Base-by-base conservation (phyloP, 1,140 invertebrate species). In the Sminthurinus signatus region DNA sequence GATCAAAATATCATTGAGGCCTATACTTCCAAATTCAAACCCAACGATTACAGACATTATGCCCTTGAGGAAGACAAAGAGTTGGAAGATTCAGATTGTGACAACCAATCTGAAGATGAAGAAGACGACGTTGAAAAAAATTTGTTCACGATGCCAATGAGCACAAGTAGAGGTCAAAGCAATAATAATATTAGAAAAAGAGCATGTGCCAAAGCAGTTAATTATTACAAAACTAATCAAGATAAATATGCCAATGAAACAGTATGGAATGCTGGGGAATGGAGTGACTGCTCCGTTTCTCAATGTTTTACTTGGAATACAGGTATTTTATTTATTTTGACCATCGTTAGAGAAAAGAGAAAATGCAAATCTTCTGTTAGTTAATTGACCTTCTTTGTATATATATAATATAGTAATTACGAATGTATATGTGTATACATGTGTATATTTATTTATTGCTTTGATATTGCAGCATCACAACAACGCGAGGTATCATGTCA, bases 231-330 rank as follows among this genome's bases (percentile, higher is more conserved):
- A 12, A 42, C 39, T 48, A 5, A n/a, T 48, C 5, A 48, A 8
- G 19, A 48, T 5, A 25, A 48, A 21, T 4, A n/a, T 8, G 8
- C 44, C n/a, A 23, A 5, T 23, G 27, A 52, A 14, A 15, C 50
- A 10, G 3, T 52, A 28, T 91, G 88, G 88, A 78, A 81, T 50
- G 75, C 81, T 2, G 81, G 80, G 25, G 80, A 84, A n/a, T 91
- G 88, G 88, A 82, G 83, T 1, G 73, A 78, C 1, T 89, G 88
- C 72, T 80, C 84, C 70, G 80, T 80, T 31, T 85, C 86, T 12
- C 81, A 85, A 51, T 91, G 88, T 75, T 86, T 88, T 72, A 83
- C 83, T 28, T 86, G 83, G 79, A 85, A 88, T 74, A 87, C 85
- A 73, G 84, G 84, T 86, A 74, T 27, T 17, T 2, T 25, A 27